These are phyloP conservation scores for Urocynchramus pylzowi DNA, from an alignment of 2,113 vertebrate genomes.

Conservation along the genomic window DNA sequence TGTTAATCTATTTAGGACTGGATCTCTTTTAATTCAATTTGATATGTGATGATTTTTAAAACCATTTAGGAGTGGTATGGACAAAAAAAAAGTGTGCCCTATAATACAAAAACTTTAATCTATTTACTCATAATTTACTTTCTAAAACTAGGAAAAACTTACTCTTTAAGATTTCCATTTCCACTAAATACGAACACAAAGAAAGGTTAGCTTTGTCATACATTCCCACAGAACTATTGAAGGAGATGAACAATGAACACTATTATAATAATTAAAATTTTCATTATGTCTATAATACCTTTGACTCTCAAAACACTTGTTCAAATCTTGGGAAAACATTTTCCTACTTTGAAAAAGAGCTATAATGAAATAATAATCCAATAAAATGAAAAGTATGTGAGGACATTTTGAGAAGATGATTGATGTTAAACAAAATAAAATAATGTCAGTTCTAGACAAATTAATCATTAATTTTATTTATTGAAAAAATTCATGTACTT, in stretches of 20 bases:
- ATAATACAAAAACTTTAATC: neutral
- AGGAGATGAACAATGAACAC: neutral
- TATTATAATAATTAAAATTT: neutral
- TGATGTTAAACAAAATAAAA: neutral
- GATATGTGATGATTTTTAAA: neutral
- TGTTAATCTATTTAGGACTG: neutral
- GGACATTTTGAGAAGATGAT: neutral
- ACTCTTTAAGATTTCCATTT: neutral
- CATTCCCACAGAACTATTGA: neutral
- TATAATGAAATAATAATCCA: neutral
- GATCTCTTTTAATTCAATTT: neutral
- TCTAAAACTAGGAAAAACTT: neutral
- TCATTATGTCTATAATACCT: neutral
- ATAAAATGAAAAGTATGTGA: neutral
- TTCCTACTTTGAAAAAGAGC: neutral
- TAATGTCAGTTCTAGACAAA: neutral
- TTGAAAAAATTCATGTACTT: accelerated
- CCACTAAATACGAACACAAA: neutral
- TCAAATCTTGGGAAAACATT: neutral
- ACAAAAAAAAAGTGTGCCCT: neutral
- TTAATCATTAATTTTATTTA: neutral
- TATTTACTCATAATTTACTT: neutral
- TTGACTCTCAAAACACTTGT: neutral
- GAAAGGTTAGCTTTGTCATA: neutral
- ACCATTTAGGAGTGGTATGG: neutral